phyloP scores from a whole-genome alignment of 2,113 vertebrate genomes.

The Ictalurus furcatus region DNA sequence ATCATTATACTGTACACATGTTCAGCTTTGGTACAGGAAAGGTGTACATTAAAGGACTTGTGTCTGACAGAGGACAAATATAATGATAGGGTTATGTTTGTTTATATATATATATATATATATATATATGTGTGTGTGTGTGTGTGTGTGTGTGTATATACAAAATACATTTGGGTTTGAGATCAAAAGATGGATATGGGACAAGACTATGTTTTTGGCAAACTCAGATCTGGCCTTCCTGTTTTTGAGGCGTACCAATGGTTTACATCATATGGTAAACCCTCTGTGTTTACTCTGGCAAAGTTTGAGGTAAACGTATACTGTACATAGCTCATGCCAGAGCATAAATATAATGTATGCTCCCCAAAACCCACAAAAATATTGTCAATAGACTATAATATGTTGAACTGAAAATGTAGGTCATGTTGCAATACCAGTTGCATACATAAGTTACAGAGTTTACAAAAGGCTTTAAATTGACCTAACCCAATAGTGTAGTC shows the following conservation, averaged over 20 bases:
- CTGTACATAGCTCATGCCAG: not conserved
- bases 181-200: too few species aligned
- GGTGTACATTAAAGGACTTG: not conserved
- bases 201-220: too few species aligned
- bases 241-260: too few species aligned
- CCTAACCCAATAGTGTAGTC: not conserved
- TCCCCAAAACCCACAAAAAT: not conserved
- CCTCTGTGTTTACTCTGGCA: too few species aligned
- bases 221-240: too few species aligned
- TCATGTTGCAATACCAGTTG: not conserved
- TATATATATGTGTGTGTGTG: too few species aligned
- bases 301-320: not conserved
- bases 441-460: not conserved
- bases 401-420: not conserved
- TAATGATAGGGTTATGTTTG: too few species aligned
- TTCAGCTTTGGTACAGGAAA: not conserved
- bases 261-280: too few species aligned
- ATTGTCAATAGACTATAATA: not conserved
- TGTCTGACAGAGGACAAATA: not conserved
- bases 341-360: not conserved
- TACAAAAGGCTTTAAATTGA: not conserved
- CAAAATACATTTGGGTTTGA: too few species aligned
- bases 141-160: too few species aligned
- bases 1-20: not conserved
- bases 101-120: too few species aligned